These are phyloP conservation scores for Pomatorhinus ruficollis DNA, from an alignment of 2,113 vertebrate species.

Conservation along the genomic window DNA sequence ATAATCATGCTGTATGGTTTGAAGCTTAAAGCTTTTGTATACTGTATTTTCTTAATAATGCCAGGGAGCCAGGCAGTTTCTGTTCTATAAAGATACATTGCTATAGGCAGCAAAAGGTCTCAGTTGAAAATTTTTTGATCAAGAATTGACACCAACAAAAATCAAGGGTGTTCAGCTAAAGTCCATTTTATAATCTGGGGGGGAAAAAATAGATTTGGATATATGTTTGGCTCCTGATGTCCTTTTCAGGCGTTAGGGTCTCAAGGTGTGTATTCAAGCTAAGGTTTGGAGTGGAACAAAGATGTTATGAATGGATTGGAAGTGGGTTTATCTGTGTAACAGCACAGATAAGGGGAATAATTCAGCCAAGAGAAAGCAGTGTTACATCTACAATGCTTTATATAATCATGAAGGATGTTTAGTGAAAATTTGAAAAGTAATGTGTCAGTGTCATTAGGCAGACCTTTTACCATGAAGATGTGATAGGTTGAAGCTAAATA, in stretches of 20 bases:
- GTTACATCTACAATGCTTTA: background rate
- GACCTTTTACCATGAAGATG: background rate
- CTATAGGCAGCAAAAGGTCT: slow-evolving; percentile 37
- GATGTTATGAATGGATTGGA: background rate
- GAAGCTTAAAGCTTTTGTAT: slow-evolving; percentile 60
- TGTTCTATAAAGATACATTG: slow-evolving; percentile 12
- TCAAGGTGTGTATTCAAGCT: background rate
- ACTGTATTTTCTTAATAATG: slow-evolving; percentile 63
- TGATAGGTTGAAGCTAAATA: background rate
- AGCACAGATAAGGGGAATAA: background rate
- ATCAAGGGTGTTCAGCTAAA: background rate
- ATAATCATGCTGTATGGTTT: slow-evolving; percentile 71
- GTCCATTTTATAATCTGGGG: background rate
- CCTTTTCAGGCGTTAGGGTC: background rate
- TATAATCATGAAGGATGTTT: background rate
- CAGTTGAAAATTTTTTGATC: background rate
- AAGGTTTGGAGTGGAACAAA: background rate
- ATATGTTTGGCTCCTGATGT: background rate
- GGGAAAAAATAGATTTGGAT: background rate
- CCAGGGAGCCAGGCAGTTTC: background rate
- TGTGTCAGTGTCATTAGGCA: background rate
- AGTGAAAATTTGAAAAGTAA: background rate
- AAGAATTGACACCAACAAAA: background rate
- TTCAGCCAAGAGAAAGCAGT: background rate
- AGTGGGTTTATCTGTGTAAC: background rate